Conservation (phyloP, 2,113 vertebrate genomes). For the Podarcis raffonei region DNA sequence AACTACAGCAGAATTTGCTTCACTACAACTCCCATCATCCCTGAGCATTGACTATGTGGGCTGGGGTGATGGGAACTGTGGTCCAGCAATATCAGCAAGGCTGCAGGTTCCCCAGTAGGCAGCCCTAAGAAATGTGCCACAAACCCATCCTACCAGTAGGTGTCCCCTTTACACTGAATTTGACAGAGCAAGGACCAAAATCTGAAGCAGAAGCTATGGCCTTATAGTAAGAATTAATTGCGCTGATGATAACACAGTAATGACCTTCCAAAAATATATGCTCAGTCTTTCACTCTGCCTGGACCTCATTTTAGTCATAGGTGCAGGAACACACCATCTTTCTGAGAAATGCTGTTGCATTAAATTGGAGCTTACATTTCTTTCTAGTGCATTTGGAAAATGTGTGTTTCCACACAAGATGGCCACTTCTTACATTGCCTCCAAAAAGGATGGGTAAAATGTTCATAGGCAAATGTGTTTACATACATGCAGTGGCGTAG, state of each 20-base stretch:
- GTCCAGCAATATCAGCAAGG: too few species aligned
- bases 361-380: neutral
- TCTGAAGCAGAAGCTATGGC: neutral
- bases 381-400: too few species aligned
- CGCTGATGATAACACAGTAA: neutral
- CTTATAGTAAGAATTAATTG: neutral
- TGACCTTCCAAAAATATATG: fast-evolving
- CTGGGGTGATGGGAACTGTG: too few species aligned
- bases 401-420: too few species aligned
- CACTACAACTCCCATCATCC: too few species aligned
- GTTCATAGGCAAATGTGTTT: too few species aligned
- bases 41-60: too few species aligned
- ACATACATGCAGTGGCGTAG: too few species aligned
- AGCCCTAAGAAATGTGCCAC: neutral
- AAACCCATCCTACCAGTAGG: constrained; percentile 41
- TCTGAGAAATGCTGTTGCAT: neutral
- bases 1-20: too few species aligned
- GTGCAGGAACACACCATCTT: neutral
- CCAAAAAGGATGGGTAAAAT: too few species aligned
- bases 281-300: neutral
- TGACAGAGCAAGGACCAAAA: neutral
- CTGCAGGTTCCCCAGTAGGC: neutral
- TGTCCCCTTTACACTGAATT: constrained; percentile 36
- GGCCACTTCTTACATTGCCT: too few species aligned
- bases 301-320: fast-evolving